Evolutionary conservation across 2,797 vertebrate genomes (phyloP).

Genomic region (Pelodytes ibericus): DNA sequence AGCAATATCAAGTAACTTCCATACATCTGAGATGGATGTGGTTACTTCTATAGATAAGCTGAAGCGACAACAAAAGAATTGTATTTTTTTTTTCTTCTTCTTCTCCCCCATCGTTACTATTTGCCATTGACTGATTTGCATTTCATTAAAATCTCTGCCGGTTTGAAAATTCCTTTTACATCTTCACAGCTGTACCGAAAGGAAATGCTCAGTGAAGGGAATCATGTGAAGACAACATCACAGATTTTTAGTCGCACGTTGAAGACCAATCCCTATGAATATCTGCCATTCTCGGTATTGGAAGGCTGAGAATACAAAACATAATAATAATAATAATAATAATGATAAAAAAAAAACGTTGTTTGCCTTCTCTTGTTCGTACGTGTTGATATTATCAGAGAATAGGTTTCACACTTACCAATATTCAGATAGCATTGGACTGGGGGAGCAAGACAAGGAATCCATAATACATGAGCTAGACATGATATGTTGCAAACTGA

Average conservation of each 20-base stretch:
- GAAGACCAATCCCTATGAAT: neutral
- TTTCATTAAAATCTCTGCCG: constrained; percentile 22
- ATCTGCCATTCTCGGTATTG: neutral
- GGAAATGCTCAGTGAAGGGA: constrained; percentile 38
- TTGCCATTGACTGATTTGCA: constrained; percentile 19
- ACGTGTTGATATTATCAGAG: neutral
- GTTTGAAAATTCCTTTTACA: constrained; percentile 26
- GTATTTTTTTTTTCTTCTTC: neutral
- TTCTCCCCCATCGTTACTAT: neutral
- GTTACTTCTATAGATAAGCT: neutral
- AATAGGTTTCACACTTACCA: constrained; percentile 7
- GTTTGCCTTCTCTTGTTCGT: neutral
- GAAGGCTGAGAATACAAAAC: neutral
- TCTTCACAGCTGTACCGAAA: constrained; percentile 51
- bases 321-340: neutral
- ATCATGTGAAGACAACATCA: constrained; percentile 21
- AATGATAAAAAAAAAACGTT: neutral
- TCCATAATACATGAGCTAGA: neutral
- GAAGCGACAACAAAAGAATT: neutral
- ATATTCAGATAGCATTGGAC: constrained; percentile 11
- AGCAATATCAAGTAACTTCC: constrained; percentile 32
- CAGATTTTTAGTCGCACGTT: constrained; percentile 11
- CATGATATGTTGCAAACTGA: no score
- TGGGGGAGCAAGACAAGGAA: neutral
- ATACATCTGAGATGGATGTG: constrained; percentile 40